A percentile compares a stretch with the other conserved stretches of the same genome.
These are phyloP conservation scores for Meandrusa payeni DNA, from an alignment of 2,888 invertebrate species.

Conservation along the genomic window DNA sequence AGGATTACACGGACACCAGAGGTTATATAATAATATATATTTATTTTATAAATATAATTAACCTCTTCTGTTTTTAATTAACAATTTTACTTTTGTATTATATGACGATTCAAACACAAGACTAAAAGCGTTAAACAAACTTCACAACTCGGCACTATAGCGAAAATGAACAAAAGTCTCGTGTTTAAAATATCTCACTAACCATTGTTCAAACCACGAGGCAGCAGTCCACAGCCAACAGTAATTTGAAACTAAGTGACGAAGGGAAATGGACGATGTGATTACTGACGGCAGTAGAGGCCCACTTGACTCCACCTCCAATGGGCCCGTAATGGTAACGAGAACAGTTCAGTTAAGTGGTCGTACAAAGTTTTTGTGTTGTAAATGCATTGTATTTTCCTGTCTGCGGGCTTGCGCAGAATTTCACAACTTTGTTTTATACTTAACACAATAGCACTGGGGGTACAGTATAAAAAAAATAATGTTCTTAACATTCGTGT, in stretches of 20 bases:
- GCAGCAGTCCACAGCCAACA: not conserved
- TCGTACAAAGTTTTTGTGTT: slow-evolving; percentile 17
- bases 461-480: no score
- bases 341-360: slow-evolving; percentile 9
- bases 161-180: not conserved
- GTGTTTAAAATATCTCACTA: not conserved
- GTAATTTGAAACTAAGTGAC: slow-evolving; percentile 15
- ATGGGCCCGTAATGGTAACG: slow-evolving; percentile 9
- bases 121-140: no score
- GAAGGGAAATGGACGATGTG: slow-evolving; percentile 12
- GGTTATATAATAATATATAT: no score
- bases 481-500: no score
- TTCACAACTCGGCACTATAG: not conserved
- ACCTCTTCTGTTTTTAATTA: no score
- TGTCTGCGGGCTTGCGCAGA: not conserved
- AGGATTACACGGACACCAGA: no score
- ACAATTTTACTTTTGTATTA: no score
- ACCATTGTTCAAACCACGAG: not conserved
- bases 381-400: slow-evolving; percentile 2
- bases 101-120: no score
- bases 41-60: no score
- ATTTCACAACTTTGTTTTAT: not conserved
- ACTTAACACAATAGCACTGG: not conserved
- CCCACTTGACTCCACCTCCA: slow-evolving; percentile 16
- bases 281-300: slow-evolving; percentile 8